Evolutionary conservation across 1,140 invertebrate species (phyloP).

Genomic region (Drosophila setifemur): DNA sequence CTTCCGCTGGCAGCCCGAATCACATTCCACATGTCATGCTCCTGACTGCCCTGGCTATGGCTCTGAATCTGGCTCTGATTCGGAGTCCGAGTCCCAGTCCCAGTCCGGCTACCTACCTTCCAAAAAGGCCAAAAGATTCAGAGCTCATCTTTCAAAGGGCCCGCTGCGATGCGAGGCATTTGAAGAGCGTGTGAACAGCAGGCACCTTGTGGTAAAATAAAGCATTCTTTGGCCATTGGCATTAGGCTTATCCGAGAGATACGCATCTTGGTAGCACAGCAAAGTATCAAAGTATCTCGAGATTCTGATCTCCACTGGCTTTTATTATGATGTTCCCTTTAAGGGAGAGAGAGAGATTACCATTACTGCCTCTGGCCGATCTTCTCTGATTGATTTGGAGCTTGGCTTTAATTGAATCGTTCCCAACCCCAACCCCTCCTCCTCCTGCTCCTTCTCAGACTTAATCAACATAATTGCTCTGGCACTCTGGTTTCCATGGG

Average conservation of each 20-base stretch:
- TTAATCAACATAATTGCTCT: slow-evolving; percentile 65
- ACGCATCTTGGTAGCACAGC: slow-evolving; percentile 62
- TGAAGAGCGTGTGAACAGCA: slow-evolving; percentile 73
- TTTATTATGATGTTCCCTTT: slow-evolving; percentile 49
- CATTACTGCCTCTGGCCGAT: slow-evolving; percentile 39
- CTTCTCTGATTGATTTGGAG: slow-evolving; percentile 63
- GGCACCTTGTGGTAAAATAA: slow-evolving; percentile 60
- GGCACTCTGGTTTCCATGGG: background rate
- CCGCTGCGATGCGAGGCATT: slow-evolving; percentile 30
- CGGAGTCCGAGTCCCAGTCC: background rate
- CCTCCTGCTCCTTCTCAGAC: slow-evolving; percentile 10
- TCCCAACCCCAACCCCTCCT: slow-evolving; percentile 7
- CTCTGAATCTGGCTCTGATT: slow-evolving; percentile 3
- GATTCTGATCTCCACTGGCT: slow-evolving; percentile 49
- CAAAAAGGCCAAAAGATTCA: no score
- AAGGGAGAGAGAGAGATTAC: slow-evolving; percentile 17
- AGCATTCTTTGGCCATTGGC: slow-evolving; percentile 37
- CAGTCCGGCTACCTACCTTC: slow-evolving; percentile 15
- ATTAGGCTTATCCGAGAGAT: slow-evolving; percentile 49
- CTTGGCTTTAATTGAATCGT: slow-evolving; percentile 77
- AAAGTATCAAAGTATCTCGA: slow-evolving; percentile 18
- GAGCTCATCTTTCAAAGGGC: slow-evolving; percentile 36
- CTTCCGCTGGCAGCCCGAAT: slow-evolving; percentile 55
- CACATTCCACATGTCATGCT: slow-evolving; percentile 74
- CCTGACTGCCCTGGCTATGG: slow-evolving; percentile 24